Evolutionary conservation across 1,140 invertebrate genomes (phyloP).

Genomic region (Leptinotarsa lineolata): DNA sequence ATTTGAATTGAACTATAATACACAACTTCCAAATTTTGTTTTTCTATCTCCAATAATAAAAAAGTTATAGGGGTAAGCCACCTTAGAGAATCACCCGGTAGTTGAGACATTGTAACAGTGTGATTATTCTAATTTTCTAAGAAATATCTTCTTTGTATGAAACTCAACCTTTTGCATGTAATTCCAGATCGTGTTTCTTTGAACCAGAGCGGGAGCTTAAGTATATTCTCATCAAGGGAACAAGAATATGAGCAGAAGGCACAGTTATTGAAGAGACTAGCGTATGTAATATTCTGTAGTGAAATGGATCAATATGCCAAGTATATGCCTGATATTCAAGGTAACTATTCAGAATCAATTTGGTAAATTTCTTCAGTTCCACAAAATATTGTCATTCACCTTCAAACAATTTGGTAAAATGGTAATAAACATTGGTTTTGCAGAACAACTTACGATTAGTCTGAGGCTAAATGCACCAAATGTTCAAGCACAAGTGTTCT

Average conservation of each 20-base stretch:
- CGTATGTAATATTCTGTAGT: constrained; percentile 91
- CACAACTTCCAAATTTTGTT: too few relatives aligned
- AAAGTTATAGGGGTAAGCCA: too few relatives aligned
- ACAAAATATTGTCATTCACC: too few relatives aligned
- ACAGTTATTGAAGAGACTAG: constrained; percentile 83
- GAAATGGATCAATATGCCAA: constrained; percentile 92
- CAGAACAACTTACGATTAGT: constrained; percentile 87
- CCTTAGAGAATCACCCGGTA: too few relatives aligned
- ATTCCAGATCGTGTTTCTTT: constrained; percentile 74
- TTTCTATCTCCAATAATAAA: too few relatives aligned
- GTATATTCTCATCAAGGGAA: constrained; percentile 79
- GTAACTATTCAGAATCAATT: constrained; percentile 56
- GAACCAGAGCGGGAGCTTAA: constrained; percentile 78
- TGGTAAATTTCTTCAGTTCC: too few relatives aligned
- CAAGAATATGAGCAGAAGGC: constrained; percentile 89
- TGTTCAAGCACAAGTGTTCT: constrained; percentile 86
- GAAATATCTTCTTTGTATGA: too few relatives aligned
- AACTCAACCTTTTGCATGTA: constrained; percentile 25
- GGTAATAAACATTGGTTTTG: constrained; percentile 23
- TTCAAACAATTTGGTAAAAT: background rate
- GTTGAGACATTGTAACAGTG: too few relatives aligned
- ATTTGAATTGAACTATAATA: too few relatives aligned
- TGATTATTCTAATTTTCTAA: too few relatives aligned
- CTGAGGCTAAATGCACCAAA: constrained; percentile 78
- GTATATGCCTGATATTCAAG: constrained; percentile 93